phyloP scores from a whole-genome alignment of 2,888 invertebrate genomes.

The Laspeyria flexula region DNA sequence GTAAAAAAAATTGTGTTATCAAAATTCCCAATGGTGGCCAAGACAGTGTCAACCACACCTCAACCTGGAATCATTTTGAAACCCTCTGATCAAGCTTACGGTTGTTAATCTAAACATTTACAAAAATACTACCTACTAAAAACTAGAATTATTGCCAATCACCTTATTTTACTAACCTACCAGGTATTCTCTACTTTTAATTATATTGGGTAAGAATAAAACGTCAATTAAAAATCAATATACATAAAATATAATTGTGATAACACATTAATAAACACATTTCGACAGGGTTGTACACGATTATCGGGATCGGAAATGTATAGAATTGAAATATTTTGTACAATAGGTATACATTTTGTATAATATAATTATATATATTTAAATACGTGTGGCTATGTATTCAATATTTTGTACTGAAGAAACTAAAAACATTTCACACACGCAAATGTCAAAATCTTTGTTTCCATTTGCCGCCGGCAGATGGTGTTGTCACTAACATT shows the following conservation, averaged over 20 bases:
- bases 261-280: constrained; percentile 60
- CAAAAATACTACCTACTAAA: too few species aligned
- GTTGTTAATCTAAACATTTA: too few species aligned
- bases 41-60: too few species aligned
- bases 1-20: too few species aligned
- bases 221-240: constrained; percentile 59
- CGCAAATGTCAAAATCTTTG: constrained; percentile 4
- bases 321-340: constrained; percentile 47
- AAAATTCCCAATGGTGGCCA: too few species aligned
- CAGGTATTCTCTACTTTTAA: too few species aligned
- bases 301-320: constrained; percentile 37
- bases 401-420: constrained; percentile 43
- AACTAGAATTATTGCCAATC: too few species aligned
- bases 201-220: constrained; percentile 48
- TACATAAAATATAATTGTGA: constrained; percentile 70
- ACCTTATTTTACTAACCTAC: too few species aligned
- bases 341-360: constrained; percentile 39
- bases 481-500: constrained; percentile 25
- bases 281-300: constrained; percentile 50
- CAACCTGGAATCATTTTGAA: too few species aligned
- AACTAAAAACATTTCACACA: not conserved
- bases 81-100: too few species aligned
- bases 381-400: constrained; percentile 35
- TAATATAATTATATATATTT: too few species aligned
- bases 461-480: constrained; percentile 22